These are phyloP conservation scores for Thunnus maccoyii DNA, from an alignment of 2,113 vertebrate species.

Conservation along the genomic window DNA sequence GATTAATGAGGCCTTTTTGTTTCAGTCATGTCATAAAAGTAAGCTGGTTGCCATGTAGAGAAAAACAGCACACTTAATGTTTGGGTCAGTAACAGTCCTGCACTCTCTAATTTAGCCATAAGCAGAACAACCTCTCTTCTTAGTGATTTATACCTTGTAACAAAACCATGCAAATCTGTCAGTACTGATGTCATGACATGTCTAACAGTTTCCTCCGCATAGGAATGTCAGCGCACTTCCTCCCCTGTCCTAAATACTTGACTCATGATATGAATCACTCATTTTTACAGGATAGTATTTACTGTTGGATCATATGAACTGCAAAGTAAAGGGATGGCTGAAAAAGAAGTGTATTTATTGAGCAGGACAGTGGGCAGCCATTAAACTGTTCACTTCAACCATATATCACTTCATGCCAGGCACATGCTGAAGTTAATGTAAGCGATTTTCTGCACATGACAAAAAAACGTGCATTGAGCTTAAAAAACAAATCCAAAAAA, in stretches of 20 bases:
- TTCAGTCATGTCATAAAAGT: conserved; percentile 35
- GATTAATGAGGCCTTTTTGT: conserved; percentile 29
- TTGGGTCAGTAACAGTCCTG: conserved; percentile 61
- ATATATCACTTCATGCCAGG: background rate
- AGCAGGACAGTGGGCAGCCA: background rate
- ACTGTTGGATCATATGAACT: conserved; percentile 2
- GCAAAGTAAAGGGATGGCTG: background rate
- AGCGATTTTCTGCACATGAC: background rate
- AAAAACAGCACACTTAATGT: conserved; percentile 58
- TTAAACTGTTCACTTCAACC: background rate
- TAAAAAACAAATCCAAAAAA: conserved; percentile 20
- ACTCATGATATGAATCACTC: conserved; percentile 66
- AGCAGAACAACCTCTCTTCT: conserved; percentile 55
- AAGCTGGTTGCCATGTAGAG: conserved; percentile 46
- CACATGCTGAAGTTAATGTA: background rate
- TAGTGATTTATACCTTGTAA: conserved; percentile 78
- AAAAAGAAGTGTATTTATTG: background rate
- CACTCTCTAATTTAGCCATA: conserved; percentile 78
- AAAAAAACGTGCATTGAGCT: conserved; percentile 6
- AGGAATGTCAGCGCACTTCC: conserved; percentile 71
- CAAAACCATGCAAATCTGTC: conserved; percentile 75
- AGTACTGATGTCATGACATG: conserved; percentile 82
- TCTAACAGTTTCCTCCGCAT: conserved; percentile 73
- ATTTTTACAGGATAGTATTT: conserved; percentile 49
- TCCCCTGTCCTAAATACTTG: conserved; percentile 58